Evolutionary conservation across 2,113 vertebrate genomes (phyloP).

Genomic region (Rhinichthys klamathensis): DNA sequence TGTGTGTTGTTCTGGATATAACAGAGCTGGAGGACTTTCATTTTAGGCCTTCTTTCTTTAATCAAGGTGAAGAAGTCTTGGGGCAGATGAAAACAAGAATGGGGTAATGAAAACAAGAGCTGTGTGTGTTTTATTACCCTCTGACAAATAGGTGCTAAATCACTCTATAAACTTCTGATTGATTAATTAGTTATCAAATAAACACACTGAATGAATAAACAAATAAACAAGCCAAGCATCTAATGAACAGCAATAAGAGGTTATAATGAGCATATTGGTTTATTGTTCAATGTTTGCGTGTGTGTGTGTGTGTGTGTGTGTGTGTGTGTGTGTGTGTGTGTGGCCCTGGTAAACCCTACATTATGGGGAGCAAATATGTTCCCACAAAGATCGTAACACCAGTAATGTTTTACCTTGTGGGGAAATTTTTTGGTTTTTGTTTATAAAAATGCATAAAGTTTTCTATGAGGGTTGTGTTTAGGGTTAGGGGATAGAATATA

Average conservation of each 20-base stretch:
- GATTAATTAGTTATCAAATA: conserved; percentile 22
- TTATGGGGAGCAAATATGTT: too few species aligned
- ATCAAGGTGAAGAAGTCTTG: not conserved
- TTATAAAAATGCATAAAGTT: too few species aligned
- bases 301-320: too few species aligned
- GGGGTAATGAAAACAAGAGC: conserved; percentile 7
- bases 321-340: too few species aligned
- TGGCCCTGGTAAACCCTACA: too few species aligned
- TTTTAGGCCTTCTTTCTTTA: not conserved
- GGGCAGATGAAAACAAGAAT: not conserved
- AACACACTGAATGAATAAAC: not conserved
- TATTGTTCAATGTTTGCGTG: too few species aligned
- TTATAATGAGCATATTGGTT: not conserved
- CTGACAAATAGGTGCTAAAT: conserved; percentile 15
- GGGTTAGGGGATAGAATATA: too few species aligned
- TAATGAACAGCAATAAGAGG: not conserved
- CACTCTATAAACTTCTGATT: not conserved
- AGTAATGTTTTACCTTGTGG: too few species aligned
- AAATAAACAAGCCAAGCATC: conserved; percentile 2
- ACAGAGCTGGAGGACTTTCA: not conserved
- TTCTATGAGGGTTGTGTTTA: too few species aligned
- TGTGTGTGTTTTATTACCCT: not conserved
- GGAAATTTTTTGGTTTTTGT: too few species aligned
- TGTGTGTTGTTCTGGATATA: not conserved
- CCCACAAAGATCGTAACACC: too few species aligned